Base-by-base conservation (phyloP, 2,888 invertebrate genomes). In the Willowsia nigromaculata region DNA sequence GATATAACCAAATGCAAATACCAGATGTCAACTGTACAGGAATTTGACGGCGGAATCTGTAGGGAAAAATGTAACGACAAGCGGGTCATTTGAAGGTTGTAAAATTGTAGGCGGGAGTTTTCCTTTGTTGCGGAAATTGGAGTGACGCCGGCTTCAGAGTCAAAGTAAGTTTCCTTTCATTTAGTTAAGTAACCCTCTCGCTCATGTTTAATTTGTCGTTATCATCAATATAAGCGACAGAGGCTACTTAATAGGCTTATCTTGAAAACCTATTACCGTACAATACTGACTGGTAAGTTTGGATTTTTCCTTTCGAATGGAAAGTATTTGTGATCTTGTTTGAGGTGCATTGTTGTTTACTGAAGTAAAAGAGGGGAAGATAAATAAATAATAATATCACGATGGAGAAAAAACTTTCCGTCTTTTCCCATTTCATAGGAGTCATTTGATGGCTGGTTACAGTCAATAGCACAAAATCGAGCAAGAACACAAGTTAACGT, bases 81-180 rank as follows among this genome's bases (percentile, higher is more conserved):
- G 22, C 74, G 43, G n/a, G 74, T 74, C 74, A 27, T 33, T 68
- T 68, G 18, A 68, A 68, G 68, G 74, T 33, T 74, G 74, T 74
- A 74, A 74, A 74, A 47, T 47, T n/a, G 74, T 25, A 7, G 27
- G 27, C 6, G 40, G 37, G 47, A 74, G 27, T 27, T 43, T 47
- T 2, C 22, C 22, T 40, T 40, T 43, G 3, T n/a, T 25, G 27
- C 25, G 7, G 47, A 5, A 43, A n/a, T 18, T 15, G 9, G 27
- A 71, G 5, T 27, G 13, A 27, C 25, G 22, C 25, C 22, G 7
- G 47, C 47, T 25, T 15, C 15, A 27, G 25, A 74, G 7, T 74
- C 27, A 15, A 15, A 74, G n/a, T n/a, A n/a, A n/a, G n/a, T n/a
- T 74, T 27, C 15, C 13, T 74, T 43, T 25, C 47, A 47, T 27